Evolutionary conservation across 2,797 vertebrate genomes (phyloP).

Genomic region (Pangasius mekongensis): DNA sequence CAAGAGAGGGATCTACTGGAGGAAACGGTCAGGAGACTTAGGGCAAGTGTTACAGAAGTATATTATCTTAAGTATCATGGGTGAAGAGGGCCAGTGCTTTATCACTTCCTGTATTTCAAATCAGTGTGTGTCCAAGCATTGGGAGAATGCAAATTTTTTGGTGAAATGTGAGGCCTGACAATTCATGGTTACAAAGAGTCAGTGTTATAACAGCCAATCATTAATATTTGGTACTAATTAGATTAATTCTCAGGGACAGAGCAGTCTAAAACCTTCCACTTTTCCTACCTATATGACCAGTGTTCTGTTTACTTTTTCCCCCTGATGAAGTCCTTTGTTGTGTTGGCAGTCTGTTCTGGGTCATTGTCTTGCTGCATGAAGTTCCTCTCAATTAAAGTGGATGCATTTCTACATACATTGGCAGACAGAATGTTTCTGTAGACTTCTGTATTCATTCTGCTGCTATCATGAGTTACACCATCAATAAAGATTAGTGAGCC

Average conservation of each 20-base stretch:
- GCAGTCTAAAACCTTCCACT: background rate
- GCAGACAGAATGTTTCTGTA: no score
- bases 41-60: slow-evolving; percentile 32
- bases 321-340: no score
- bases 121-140: background rate
- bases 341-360: no score
- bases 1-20: slow-evolving; percentile 46
- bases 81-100: slow-evolving; percentile 8
- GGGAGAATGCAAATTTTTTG: background rate
- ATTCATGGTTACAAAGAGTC: slow-evolving; percentile 18
- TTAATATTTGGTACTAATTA: slow-evolving; percentile 13
- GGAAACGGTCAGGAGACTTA: slow-evolving; percentile 16
- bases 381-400: no score
- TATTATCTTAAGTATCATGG: slow-evolving; percentile 43
- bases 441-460: no score
- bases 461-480: no score
- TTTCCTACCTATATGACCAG: no score
- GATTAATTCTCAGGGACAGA: background rate
- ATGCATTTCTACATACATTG: no score
- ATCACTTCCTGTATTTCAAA: slow-evolving; percentile 20
- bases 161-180: background rate
- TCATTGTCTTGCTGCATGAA: no score
- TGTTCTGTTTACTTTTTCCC: no score
- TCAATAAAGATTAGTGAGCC: no score
- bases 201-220: slow-evolving; percentile 16